These are phyloP conservation scores for Sipha maydis DNA, from an alignment of 2,888 invertebrate genomes.

Conservation along the genomic window DNA sequence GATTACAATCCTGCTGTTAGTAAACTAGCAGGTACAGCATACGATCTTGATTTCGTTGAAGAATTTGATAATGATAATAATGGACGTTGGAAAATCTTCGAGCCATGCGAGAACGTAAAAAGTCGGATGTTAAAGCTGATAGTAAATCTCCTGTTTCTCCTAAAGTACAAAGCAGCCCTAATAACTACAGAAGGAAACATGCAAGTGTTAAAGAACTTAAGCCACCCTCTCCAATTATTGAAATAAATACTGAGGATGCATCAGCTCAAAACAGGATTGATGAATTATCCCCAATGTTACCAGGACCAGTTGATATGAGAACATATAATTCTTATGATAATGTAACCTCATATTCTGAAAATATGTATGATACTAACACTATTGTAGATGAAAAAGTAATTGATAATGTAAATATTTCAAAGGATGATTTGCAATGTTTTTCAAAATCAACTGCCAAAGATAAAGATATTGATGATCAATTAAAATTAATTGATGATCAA, in stretches of 20 bases:
- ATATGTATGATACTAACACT: slow-evolving; percentile 67
- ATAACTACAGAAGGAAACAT: slow-evolving; percentile 56
- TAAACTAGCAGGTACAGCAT: slow-evolving; percentile 86
- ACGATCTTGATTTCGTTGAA: slow-evolving; percentile 86
- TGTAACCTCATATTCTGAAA: slow-evolving; percentile 71
- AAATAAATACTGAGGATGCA: slow-evolving; percentile 63
- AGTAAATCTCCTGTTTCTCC: slow-evolving; percentile 70
- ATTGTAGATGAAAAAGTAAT: slow-evolving; percentile 74
- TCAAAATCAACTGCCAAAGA: slow-evolving; percentile 63
- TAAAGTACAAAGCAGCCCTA: slow-evolving; percentile 56
- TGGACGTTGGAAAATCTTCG: slow-evolving; percentile 75
- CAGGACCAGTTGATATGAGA: slow-evolving; percentile 90
- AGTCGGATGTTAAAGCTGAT: slow-evolving; percentile 78
- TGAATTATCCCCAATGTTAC: slow-evolving; percentile 71
- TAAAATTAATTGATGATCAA: slow-evolving; percentile 63
- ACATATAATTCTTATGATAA: slow-evolving; percentile 78
- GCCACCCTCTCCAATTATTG: slow-evolving; percentile 70
- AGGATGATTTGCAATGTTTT: slow-evolving; percentile 42
- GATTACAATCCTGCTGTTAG: slow-evolving; percentile 76
- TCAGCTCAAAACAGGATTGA: slow-evolving; percentile 8
- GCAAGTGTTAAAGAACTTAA: slow-evolving; percentile 70
- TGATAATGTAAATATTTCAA: slow-evolving; percentile 76
- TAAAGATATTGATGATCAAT: slow-evolving; percentile 64
- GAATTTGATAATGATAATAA: slow-evolving; percentile 78
- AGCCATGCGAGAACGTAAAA: slow-evolving; percentile 81